Evolutionary conservation across 2,797 vertebrate species (phyloP).

Genomic region (Ambastaia sidthimunki): DNA sequence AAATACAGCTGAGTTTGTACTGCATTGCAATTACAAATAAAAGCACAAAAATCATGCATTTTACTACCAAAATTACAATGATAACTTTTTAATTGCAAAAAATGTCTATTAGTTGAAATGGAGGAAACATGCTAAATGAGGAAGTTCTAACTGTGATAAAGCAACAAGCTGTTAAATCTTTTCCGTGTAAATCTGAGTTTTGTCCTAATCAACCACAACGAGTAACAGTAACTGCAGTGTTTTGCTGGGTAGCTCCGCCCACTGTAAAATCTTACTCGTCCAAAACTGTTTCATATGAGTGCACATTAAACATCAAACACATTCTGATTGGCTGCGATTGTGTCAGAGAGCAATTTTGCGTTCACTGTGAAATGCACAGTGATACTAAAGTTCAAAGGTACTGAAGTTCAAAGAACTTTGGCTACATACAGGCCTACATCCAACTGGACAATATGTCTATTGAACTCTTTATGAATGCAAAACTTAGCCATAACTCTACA

Average conservation of each 20-base stretch:
- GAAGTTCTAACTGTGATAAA: not conserved
- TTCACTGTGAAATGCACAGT: no score
- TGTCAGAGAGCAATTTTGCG: not conserved
- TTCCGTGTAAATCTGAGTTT: not conserved
- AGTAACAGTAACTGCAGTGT: not conserved
- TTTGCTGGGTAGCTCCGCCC: not conserved
- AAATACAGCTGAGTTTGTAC: not conserved
- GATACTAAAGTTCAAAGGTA: no score
- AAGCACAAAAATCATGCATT: not conserved
- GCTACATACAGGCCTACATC: no score
- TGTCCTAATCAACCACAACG: not conserved
- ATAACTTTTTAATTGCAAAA: not conserved
- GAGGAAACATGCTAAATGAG: not conserved
- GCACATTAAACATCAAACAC: not conserved
- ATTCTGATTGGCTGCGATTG: not conserved
- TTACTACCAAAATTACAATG: not conserved
- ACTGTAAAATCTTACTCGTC: not conserved
- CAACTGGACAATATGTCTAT: no score
- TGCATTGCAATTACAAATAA: not conserved
- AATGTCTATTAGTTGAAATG: not conserved
- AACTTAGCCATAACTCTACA: no score
- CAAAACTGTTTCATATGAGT: not conserved
- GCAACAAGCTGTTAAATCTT: not conserved
- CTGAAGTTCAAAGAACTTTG: no score
- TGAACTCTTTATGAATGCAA: not conserved